Conservation (phyloP, 37 sponge, comb jelly and placozoan genomes). For the Cladorhizidae sp. region DNA sequence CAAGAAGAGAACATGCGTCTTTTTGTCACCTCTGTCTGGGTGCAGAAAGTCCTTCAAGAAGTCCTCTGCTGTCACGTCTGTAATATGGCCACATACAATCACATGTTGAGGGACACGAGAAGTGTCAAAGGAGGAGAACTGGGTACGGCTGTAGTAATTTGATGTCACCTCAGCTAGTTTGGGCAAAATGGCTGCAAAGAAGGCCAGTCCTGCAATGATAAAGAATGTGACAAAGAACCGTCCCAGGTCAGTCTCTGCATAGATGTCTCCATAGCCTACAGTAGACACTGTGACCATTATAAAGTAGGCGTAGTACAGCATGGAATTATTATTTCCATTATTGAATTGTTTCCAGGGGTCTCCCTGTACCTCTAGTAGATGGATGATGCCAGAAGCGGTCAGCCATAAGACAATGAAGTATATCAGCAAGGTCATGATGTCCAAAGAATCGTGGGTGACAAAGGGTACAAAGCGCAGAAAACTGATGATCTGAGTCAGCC, state of each 20-base stretch:
- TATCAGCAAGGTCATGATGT: constrained; percentile 23
- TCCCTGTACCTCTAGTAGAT: constrained; percentile 72
- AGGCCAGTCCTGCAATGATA: constrained; percentile 69
- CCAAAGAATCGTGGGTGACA: constrained; percentile 24
- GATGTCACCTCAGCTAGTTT: constrained; percentile 24
- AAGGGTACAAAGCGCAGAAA: constrained; percentile 32
- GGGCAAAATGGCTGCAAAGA: constrained; percentile 56
- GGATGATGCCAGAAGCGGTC: constrained; percentile 61
- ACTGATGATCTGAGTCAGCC: constrained; percentile 37
- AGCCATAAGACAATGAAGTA: constrained; percentile 59
- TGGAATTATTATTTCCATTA: constrained; percentile 8
- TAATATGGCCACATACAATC: constrained; percentile 77
- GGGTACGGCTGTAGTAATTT: constrained; percentile 10
- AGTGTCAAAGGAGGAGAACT: constrained; percentile 34
- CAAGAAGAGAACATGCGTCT: constrained; percentile 69
- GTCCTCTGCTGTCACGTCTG: constrained; percentile 21
- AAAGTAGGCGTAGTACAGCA: constrained; percentile 57
- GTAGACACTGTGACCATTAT: constrained; percentile 85
- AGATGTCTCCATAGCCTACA: constrained; percentile 88
- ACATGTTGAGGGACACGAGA: constrained; percentile 42
- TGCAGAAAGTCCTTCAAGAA: constrained; percentile 82
- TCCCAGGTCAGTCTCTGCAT: constrained; percentile 63
- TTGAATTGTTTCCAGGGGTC: constrained; percentile 72
- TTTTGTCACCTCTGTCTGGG: constrained; percentile 51
- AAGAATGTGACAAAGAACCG: constrained; percentile 70